Evolutionary conservation across 1,140 invertebrate species (phyloP).

Genomic region (Anoplolepis gracilipes): DNA sequence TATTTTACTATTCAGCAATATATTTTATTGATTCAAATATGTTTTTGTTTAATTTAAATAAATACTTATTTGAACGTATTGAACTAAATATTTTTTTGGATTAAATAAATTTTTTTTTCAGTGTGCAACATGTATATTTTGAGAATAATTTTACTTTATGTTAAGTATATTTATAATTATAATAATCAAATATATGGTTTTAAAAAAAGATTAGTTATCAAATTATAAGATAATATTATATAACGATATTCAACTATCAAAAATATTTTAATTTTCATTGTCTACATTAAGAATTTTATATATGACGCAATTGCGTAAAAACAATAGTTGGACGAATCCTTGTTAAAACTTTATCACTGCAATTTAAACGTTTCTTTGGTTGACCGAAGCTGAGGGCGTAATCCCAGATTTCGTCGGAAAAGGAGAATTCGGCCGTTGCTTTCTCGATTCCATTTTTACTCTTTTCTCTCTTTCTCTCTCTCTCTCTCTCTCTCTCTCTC

Average conservation of each 20-base stretch:
- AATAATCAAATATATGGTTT: background rate
- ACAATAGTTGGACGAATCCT: background rate
- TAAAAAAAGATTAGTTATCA: background rate
- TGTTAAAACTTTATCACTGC: constrained; percentile 30
- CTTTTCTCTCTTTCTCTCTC: background rate
- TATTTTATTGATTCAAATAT: no score
- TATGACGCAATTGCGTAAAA: background rate
- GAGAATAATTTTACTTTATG: no score
- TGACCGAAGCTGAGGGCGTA: constrained; percentile 20
- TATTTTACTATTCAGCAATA: no score
- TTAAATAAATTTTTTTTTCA: no score
- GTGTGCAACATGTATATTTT: no score
- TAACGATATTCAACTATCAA: background rate
- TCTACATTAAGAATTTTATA: background rate
- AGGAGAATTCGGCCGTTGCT: constrained; percentile 19
- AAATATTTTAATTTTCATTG: background rate
- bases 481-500: background rate
- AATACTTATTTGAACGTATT: no score
- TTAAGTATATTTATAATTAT: no score
- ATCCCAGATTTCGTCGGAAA: constrained; percentile 51
- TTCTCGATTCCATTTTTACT: constrained; percentile 38
- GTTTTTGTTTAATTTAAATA: no score
- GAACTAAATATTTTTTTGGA: no score
- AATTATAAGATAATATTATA: background rate
- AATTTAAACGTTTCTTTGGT: constrained; percentile 34